Percentiles rank a stretch among this genome's conserved stretches.
Conservation (phyloP, 2,797 vertebrate species). For the Adrianichthys oophorus region DNA sequence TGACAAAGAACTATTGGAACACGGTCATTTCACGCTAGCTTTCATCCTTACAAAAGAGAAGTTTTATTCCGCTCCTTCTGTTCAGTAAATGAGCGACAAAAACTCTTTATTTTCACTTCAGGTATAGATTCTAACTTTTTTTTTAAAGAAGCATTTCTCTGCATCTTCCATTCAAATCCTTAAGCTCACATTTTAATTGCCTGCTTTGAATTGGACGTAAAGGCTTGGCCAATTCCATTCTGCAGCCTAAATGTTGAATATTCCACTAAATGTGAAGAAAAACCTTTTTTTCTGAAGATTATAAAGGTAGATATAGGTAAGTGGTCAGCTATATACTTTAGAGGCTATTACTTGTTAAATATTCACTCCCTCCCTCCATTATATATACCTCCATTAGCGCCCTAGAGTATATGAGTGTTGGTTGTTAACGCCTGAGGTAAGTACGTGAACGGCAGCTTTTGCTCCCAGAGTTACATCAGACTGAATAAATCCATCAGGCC, state of each 20-base stretch:
- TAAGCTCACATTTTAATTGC: constrained; percentile 1
- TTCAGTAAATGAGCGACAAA: no score
- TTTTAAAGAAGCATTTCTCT: background rate
- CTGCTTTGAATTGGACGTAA: background rate
- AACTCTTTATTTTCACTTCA: no score
- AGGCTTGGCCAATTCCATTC: background rate
- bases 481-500: constrained; percentile 18
- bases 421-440: constrained; percentile 28
- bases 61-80: background rate
- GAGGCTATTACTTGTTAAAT: constrained; percentile 41
- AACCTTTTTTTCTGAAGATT: constrained; percentile 12
- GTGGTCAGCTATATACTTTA: constrained; percentile 35
- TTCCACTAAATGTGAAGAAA: constrained; percentile 4
- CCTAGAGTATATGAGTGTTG: constrained; percentile 7
- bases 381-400: constrained; percentile 49
- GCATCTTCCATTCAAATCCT: constrained; percentile 2
- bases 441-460: constrained; percentile 46
- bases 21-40: background rate
- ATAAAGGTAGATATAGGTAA: constrained; percentile 27
- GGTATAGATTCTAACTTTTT: no score
- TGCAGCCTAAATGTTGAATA: background rate
- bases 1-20: background rate
- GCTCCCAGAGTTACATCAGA: constrained; percentile 24
- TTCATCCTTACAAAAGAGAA: background rate
- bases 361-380: constrained; percentile 36